These are phyloP conservation scores for Hybognathus amarus DNA, from an alignment of 2,797 vertebrate species.

Conservation along the genomic window DNA sequence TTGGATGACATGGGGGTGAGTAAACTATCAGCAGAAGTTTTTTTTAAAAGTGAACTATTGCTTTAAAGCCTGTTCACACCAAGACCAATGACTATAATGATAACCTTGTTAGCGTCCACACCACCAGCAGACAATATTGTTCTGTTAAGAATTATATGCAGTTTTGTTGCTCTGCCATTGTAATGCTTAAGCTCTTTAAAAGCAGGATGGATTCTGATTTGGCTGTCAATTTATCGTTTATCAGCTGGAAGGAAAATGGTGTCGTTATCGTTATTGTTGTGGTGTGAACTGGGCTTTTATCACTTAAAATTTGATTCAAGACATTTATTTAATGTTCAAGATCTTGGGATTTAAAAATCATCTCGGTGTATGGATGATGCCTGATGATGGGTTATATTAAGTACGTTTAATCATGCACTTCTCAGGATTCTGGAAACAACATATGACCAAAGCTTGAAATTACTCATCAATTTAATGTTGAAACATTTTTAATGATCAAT, in stretches of 20 bases:
- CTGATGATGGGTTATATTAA: background rate
- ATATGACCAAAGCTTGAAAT: conserved; percentile 18
- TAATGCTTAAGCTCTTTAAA: background rate
- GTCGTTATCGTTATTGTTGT: background rate
- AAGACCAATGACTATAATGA: background rate
- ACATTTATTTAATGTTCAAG: background rate
- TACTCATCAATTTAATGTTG: background rate
- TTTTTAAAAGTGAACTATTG: too few relatives aligned
- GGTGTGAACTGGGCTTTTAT: background rate
- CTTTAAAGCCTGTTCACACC: background rate
- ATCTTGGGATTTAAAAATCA: conserved; percentile 8
- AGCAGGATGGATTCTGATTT: background rate
- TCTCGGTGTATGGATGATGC: background rate
- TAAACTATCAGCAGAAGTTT: too few relatives aligned
- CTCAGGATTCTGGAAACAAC: conserved; percentile 29
- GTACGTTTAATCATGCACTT: background rate
- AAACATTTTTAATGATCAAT: conserved; percentile 60
- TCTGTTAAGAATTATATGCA: background rate
- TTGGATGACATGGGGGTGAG: too few relatives aligned
- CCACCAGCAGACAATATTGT: background rate
- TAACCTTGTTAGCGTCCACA: background rate
- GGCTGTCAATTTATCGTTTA: background rate
- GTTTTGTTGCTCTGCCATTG: background rate
- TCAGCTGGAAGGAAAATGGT: background rate
- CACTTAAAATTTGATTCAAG: background rate